These are phyloP conservation scores for Cervus canadensis DNA, from an alignment of 2,113 vertebrate genomes.

Conservation along the genomic window DNA sequence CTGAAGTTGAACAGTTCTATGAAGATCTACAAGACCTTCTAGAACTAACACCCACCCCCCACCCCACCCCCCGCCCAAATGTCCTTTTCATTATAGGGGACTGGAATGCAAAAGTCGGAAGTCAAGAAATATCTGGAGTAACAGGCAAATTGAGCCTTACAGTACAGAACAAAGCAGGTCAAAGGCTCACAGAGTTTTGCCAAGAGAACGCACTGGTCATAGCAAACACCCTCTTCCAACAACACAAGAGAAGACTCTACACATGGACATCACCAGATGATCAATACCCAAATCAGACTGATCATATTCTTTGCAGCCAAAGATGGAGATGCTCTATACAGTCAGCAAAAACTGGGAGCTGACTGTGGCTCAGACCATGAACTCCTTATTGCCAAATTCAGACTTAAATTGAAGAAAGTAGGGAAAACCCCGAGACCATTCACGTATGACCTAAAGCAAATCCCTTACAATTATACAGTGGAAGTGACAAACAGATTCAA, in stretches of 20 bases:
- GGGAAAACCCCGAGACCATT: fast-evolving
- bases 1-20: neutral
- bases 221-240: neutral
- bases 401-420: neutral
- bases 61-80: too few species aligned
- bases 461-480: neutral
- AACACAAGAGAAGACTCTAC: neutral
- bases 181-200: neutral
- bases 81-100: neutral
- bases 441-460: neutral
- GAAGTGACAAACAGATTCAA: neutral
- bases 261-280: neutral
- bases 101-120: neutral
- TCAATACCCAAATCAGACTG: neutral
- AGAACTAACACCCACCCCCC: neutral
- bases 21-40: neutral
- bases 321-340: neutral
- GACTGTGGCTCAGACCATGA: neutral
- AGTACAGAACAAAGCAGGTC: neutral
- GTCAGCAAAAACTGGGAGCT: neutral
- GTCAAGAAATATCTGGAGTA: neutral
- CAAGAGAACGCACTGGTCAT: neutral
- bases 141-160: neutral
- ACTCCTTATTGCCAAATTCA: neutral
- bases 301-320: neutral